Evolutionary conservation across 2,888 invertebrate species (phyloP), one percentile per base, ranked within the genome.

Genomic region (Caenorhabditis becei): DNA sequence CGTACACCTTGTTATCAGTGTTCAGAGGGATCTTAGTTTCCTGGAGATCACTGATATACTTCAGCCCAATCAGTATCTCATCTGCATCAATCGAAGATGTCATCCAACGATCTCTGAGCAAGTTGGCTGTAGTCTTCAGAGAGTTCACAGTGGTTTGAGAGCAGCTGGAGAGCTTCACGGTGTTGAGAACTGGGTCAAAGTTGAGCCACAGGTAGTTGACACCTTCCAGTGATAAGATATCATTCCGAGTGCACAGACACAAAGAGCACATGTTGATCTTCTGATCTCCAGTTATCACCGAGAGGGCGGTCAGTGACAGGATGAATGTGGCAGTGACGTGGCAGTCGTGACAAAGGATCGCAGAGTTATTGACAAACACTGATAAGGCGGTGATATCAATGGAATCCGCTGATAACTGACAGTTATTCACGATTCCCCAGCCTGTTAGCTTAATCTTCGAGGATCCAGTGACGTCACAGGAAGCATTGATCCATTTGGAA

Each of bases 41-140:
- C 4, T 71, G 75, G 7, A 85, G 66, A 37, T 85, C 85, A 23
- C 78, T 78, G 28, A 85, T 77, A 37, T 85, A 85, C 61, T 85
- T 85, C 47, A 85, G 44, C 11, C 83, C 85, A 10, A 85, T 47
- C 35, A 85, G 18, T 35, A 83, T 74, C 61, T 85, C 85, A 23
- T 83, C 85, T 0, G 82, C 82, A 47, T 85, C 85, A 11, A 80
- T 69, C 2, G 80, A 70, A 11, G 80, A 58, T 23, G 77, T 74
- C 59, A 70, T 81, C 77, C 80, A 81, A 5, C 83, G 56, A 59
- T 85, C 85, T 2, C 82, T 62, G 41, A 85, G 74, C 56, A 85
- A 23, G 0, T 72, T 67, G 3, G 71, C 37, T 2, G 81, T 83
- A 0, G 78, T 66, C 59, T 81, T 83, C 61, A 74, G 83, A 16